These are phyloP conservation scores for Phylloscopus trochiloides DNA, from an alignment of 2,113 vertebrate genomes.

Conservation along the genomic window DNA sequence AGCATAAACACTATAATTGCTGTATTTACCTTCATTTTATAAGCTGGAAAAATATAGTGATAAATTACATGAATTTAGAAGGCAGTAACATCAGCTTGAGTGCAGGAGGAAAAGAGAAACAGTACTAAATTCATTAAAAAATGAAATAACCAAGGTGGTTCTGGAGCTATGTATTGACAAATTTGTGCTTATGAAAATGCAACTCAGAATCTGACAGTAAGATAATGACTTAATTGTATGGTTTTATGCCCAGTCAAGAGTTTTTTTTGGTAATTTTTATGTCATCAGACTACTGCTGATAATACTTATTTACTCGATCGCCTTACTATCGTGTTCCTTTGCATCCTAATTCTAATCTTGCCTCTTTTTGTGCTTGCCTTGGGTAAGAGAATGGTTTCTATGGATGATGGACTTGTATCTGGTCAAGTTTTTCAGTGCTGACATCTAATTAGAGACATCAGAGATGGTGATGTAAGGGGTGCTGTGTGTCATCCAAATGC, in stretches of 20 bases:
- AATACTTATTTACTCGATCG: background rate
- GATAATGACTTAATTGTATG: background rate
- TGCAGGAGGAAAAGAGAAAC: background rate
- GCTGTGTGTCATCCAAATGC: background rate
- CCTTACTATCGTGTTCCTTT: background rate
- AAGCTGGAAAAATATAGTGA: background rate
- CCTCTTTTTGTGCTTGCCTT: background rate
- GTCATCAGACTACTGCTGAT: background rate
- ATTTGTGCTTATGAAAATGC: background rate
- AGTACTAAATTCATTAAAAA: background rate
- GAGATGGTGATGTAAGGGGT: background rate
- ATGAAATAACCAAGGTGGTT: background rate
- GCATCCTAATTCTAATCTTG: background rate
- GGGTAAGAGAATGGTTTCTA: background rate
- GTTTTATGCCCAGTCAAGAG: background rate
- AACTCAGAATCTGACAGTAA: background rate
- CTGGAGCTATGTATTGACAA: background rate
- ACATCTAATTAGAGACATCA: background rate
- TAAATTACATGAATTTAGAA: conserved; percentile 11
- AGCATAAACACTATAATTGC: conserved; percentile 9
- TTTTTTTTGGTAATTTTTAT: background rate
- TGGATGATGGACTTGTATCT: background rate
- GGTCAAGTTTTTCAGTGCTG: background rate
- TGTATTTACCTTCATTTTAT: conserved; percentile 33
- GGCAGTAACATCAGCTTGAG: background rate